These are phyloP conservation scores for Tapera naevia DNA, from an alignment of 2,797 vertebrate species.

Conservation along the genomic window DNA sequence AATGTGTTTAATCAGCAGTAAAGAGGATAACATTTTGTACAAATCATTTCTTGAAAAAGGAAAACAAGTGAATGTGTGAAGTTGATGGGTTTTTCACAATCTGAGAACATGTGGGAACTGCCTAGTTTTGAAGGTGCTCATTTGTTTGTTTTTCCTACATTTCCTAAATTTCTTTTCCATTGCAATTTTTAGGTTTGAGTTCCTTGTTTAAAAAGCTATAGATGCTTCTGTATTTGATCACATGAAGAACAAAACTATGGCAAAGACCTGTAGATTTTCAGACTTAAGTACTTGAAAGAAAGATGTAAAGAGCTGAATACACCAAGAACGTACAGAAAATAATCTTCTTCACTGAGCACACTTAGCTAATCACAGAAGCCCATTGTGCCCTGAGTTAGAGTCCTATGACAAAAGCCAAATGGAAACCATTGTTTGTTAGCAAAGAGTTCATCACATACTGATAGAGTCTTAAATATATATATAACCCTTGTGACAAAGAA, in stretches of 20 bases:
- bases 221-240: not conserved
- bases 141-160: not conserved
- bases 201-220: not conserved
- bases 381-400: not conserved
- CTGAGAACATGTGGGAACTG: not conserved
- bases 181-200: not conserved
- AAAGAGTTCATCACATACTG: not conserved
- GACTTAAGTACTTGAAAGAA: not conserved
- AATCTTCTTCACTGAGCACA: not conserved
- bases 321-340: not conserved
- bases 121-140: not conserved
- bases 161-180: not conserved
- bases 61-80: not conserved
- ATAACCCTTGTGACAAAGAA: not conserved
- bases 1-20: not conserved
- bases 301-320: not conserved
- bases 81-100: fast-evolving
- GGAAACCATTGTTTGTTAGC: not conserved
- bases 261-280: not conserved
- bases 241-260: not conserved
- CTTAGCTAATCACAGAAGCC: not conserved
- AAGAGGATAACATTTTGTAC: not conserved
- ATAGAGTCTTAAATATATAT: not conserved
- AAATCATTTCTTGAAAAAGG: not conserved
- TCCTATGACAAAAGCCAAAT: not conserved